Conservation (phyloP, 2,113 vertebrate species). For the Aix galericulata region DNA sequence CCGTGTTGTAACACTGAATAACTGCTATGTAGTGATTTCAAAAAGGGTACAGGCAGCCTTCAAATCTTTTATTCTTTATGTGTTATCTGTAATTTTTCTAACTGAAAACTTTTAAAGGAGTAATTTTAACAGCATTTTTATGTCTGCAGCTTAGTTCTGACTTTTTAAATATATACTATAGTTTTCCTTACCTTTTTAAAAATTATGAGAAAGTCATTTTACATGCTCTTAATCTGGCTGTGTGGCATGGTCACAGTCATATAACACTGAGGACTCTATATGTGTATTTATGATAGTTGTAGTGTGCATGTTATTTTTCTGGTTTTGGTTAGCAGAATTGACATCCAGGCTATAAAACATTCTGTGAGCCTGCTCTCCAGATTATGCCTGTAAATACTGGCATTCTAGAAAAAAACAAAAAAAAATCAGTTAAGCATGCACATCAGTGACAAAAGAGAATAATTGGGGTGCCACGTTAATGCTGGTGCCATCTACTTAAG, state of each 20-base stretch:
- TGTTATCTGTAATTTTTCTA: not conserved
- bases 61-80: not conserved
- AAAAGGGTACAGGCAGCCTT: not conserved
- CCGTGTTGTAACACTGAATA: not conserved
- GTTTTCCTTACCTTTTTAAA: not conserved
- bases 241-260: not conserved
- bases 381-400: not conserved
- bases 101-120: not conserved
- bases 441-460: not conserved
- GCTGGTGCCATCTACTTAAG: not conserved
- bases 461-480: not conserved
- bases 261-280: not conserved
- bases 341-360: not conserved
- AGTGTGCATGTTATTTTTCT: not conserved
- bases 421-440: not conserved
- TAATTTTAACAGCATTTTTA: not conserved
- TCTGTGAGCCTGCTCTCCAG: not conserved
- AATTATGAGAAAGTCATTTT: not conserved
- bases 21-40: not conserved
- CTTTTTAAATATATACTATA: not conserved
- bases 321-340: not conserved
- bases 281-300: not conserved
- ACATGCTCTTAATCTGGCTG: not conserved
- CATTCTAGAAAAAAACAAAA: not conserved
- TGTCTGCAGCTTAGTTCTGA: not conserved